Evolutionary conservation across 2,888 invertebrate genomes (phyloP).

Genomic region (Melikaiella ostensackeni): DNA sequence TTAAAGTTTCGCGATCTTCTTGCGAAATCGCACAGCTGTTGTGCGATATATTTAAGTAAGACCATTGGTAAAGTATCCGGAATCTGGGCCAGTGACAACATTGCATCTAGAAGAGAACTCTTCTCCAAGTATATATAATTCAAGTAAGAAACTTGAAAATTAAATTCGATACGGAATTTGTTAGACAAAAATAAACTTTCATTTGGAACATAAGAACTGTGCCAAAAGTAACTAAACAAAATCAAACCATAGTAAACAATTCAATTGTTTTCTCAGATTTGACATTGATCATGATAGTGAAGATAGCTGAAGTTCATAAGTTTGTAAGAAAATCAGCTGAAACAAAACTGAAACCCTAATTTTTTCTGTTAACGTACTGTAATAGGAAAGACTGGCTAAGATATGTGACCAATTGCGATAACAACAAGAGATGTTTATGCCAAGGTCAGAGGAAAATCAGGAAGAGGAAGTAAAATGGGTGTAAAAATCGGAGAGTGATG

Average conservation of each 20-base stretch:
- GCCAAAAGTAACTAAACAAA: too few relatives aligned
- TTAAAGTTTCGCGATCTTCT: conserved; percentile 26
- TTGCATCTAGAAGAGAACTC: conserved; percentile 5
- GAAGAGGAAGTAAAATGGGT: conserved; percentile 40
- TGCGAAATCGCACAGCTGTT: conserved; percentile 35
- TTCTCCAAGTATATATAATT: conserved; percentile 25
- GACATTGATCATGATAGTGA: too few relatives aligned
- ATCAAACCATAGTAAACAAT: too few relatives aligned
- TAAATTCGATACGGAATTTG: too few relatives aligned
- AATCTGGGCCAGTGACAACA: conserved; percentile 39
- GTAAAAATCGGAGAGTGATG: conserved; percentile 39
- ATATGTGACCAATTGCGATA: not conserved
- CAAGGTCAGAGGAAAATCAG: not conserved
- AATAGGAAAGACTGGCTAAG: too few relatives aligned
- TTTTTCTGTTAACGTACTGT: too few relatives aligned
- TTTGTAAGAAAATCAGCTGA: too few relatives aligned
- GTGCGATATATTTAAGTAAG: conserved; percentile 35
- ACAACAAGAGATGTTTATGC: not conserved
- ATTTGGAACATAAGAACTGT: too few relatives aligned
- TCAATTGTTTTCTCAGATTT: too few relatives aligned
- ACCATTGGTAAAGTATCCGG: conserved; percentile 34
- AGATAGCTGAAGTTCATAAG: too few relatives aligned
- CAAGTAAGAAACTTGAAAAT: not conserved
- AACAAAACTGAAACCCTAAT: too few relatives aligned
- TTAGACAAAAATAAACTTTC: too few relatives aligned